A percentile compares a stretch with the other conserved stretches of the same genome.
Conservation (phyloP, 2,113 vertebrate genomes). For the Datnioides undecimradiatus region DNA sequence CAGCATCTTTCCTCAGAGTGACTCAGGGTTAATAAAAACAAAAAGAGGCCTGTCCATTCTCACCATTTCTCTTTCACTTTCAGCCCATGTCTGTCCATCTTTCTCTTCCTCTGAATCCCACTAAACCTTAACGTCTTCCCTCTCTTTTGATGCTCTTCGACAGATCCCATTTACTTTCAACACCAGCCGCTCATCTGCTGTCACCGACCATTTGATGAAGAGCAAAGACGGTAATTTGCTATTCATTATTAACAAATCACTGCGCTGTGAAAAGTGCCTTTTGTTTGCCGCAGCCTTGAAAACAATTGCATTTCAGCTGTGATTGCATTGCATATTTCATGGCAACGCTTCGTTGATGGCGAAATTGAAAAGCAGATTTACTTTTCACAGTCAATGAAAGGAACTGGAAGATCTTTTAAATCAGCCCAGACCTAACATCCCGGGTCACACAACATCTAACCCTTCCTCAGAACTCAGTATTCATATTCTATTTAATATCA, state of each 20-base stretch:
- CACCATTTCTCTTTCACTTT: neutral
- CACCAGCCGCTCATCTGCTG: conserved; percentile 56
- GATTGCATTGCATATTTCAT: conserved; percentile 60
- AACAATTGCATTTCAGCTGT: conserved; percentile 58
- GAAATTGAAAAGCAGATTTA: conserved; percentile 66
- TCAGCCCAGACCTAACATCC: neutral
- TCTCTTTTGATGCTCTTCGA: conserved; percentile 49
- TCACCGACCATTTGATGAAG: conserved; percentile 64
- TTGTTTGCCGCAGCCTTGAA: conserved; percentile 61
- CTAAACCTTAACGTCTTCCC: neutral
- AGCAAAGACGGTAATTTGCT: conserved; percentile 68
- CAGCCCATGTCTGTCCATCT: neutral
- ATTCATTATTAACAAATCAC: conserved; percentile 73
- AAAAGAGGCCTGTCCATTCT: neutral
- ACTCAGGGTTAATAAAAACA: conserved; percentile 29
- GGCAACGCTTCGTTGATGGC: conserved; percentile 39
- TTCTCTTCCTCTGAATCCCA: conserved; percentile 1
- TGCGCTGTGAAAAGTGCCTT: conserved; percentile 55
- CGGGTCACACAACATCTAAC: conserved; percentile 25
- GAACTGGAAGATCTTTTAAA: conserved; percentile 26
- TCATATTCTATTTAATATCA: neutral
- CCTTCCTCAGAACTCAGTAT: neutral
- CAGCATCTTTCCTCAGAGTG: conserved; percentile 10
- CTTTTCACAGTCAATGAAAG: conserved; percentile 51
- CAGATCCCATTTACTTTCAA: conserved; percentile 69